Evolutionary conservation across 2,797 vertebrate genomes (phyloP).

Genomic region (Notolabrus celidotus): DNA sequence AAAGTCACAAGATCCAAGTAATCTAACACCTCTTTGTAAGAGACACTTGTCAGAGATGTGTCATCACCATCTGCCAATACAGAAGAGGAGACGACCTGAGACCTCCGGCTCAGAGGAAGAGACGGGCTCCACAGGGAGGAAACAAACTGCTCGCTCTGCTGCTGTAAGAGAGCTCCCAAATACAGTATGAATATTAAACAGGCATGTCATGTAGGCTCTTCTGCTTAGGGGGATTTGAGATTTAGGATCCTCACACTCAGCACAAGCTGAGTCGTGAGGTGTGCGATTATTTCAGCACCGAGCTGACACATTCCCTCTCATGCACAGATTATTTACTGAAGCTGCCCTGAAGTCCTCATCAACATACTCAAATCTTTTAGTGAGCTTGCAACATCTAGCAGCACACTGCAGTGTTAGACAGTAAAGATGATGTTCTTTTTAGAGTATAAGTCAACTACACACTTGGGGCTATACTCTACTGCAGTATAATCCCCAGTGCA

Average conservation of each 20-base stretch:
- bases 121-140: slow-evolving; percentile 53
- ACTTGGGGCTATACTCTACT: slow-evolving; percentile 17
- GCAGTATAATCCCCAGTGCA: slow-evolving; percentile 43
- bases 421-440: slow-evolving; percentile 39
- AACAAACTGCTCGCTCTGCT: slow-evolving; percentile 52
- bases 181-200: slow-evolving; percentile 77
- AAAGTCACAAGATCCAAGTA: not conserved
- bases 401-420: slow-evolving; percentile 28
- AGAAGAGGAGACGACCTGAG: slow-evolving; percentile 43
- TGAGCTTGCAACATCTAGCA: slow-evolving; percentile 48
- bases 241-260: slow-evolving; percentile 72
- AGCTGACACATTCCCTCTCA: slow-evolving; percentile 55
- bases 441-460: slow-evolving; percentile 40
- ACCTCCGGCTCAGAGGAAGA: slow-evolving; percentile 60
- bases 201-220: slow-evolving; percentile 64
- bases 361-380: slow-evolving; percentile 48
- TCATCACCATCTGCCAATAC: slow-evolving; percentile 57
- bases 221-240: slow-evolving; percentile 70
- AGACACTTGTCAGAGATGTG: slow-evolving; percentile 45
- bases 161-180: slow-evolving; percentile 50
- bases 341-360: slow-evolving; percentile 51
- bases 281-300: slow-evolving; percentile 51
- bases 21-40: slow-evolving; percentile 1
- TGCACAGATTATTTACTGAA: slow-evolving; percentile 62
- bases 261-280: slow-evolving; percentile 60